Base-by-base conservation (phyloP, 2,888 invertebrate genomes). In the Apotomis turbidana region DNA sequence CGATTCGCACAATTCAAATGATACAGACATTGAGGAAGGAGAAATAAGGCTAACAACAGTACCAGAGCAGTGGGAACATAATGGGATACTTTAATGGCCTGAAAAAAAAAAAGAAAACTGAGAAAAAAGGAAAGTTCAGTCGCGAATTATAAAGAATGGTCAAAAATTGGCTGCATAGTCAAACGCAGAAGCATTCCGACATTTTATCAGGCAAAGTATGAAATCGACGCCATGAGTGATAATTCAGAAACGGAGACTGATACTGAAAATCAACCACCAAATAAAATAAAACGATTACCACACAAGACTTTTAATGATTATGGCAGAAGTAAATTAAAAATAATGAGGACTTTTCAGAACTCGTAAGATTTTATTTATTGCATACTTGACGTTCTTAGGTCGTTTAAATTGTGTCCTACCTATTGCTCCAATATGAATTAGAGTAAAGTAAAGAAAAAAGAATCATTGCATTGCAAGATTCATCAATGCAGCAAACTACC, bases 141-240 rank as follows among this genome's bases (percentile, higher is more conserved):
- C 0, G n/a, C 54, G 13, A 13, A 44, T 44, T 44, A 54, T 13
- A 4, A n/a, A 13, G 13, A 12, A n/a, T 54, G 6, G 54, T 6
- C 54, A 54, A 15, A 5, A n/a, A 15, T 54, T 13, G 2, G 15
- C 13, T 54, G 54, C 13, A 54, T 54, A 54, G 54, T 54, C 4
- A 54, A 54, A 13, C n/a, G 54, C 13, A 54, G 13, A 54, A 13
- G 13, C 13, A 44, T 54, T n/a, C 12, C 13, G 6, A 54, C 54
- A 13, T 54, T 54, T 54, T 13, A 54, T n/a, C 13, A 54, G 6
- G 54, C 54, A 54, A 8, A 54, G 15, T 0, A 12, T 54, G 54
- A 54, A 54, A 54, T 54, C 12, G 54, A 54, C 54, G 54, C 54
- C 15, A 54, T 54, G 54, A 13, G 54, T 54, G 13, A 13, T 13